Evolutionary conservation across 2,797 vertebrate species (phyloP), one percentile per base, ranked within the genome.

Genomic region (Protosalanx chinensis): DNA sequence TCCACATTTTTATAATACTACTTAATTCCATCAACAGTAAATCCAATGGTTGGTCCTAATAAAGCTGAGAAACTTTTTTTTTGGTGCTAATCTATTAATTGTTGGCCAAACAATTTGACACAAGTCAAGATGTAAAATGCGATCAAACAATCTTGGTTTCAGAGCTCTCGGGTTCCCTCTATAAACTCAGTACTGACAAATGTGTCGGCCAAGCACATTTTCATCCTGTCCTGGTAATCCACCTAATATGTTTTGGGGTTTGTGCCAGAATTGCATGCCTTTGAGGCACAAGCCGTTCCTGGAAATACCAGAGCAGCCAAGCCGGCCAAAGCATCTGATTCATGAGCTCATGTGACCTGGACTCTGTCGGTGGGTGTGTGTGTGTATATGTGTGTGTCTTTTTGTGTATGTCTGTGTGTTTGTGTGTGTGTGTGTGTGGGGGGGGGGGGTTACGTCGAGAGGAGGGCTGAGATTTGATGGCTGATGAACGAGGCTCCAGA

Each of bases 401-500:
- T 20, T 6, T 23, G 12, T 15, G 33, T 41, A 32, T 37, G 68
- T 61, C 35, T n/a, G 4, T 29, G 56, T 27, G 33, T 59, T 56
- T 15, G 16, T 35, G n/a, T 41, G 35, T 27, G 35, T 41, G 68
- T 16, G 35, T 5, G 20, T 16, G 33, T 46, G 5, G 41, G 15
- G 37, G 12, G 57, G 12, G 32, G 16, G 56, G 18, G 64, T 67
- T 63, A 79, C 51, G 20, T 62, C 18, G 66, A 75, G 71, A 67
- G 58, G 73, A 81, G 81, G 83, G 80, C 76, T 78, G 32, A 79
- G 87, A 87, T 89, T 87, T 92, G 91, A 90, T 76, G 81, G 82
- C 51, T 83, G 87, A 85, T 92, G 90, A 90, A 86, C 87, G 86
- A 82, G 83, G 73, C 78, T 83, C 89, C 93, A 93, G 92, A 93